Evolutionary conservation across 2,113 vertebrate genomes (phyloP).

Genomic region (Chlamydotis undulata): DNA sequence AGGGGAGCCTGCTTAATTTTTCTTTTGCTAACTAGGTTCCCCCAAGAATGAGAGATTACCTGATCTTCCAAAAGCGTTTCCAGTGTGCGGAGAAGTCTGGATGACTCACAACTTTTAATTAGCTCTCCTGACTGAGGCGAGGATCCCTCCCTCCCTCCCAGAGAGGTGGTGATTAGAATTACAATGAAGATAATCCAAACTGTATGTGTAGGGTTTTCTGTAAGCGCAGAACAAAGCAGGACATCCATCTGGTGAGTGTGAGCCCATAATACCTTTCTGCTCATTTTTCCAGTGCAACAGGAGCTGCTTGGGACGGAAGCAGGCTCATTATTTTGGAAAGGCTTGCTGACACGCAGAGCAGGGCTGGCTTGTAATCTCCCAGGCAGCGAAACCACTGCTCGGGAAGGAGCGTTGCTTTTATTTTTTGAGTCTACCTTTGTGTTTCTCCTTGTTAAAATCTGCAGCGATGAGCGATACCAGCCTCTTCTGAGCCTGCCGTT

Average conservation of each 20-base stretch:
- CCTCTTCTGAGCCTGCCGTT: conserved; percentile 33
- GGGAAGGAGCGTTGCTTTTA: conserved; percentile 54
- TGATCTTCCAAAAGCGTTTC: conserved; percentile 55
- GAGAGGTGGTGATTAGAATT: conserved; percentile 63
- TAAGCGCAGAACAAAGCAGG: conserved; percentile 63
- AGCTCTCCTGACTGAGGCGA: conserved; percentile 49
- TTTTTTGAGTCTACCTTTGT: conserved; percentile 62
- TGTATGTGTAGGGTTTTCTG: conserved; percentile 61
- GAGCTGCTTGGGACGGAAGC: conserved; percentile 59
- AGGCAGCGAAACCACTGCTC: conserved; percentile 43
- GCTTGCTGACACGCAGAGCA: conserved; percentile 50
- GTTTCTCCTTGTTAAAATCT: conserved; percentile 57
- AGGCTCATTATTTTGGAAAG: conserved; percentile 58
- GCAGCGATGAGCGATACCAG: background rate
- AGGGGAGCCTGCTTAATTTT: conserved; percentile 16
- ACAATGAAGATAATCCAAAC: conserved; percentile 73
- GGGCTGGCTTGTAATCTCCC: conserved; percentile 42
- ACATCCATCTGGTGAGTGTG: conserved; percentile 67
- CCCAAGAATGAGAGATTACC: conserved; percentile 57
- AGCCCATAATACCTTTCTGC: conserved; percentile 68
- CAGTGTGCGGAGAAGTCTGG: background rate
- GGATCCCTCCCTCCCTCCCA: conserved; percentile 48
- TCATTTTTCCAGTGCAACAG: conserved; percentile 66
- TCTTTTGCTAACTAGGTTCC: conserved; percentile 9
- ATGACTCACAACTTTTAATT: conserved; percentile 67